A percentile compares a stretch with the other conserved stretches of the same genome.
These are phyloP conservation scores for Upupa epops DNA, from an alignment of 2,113 vertebrate genomes.

Conservation along the genomic window DNA sequence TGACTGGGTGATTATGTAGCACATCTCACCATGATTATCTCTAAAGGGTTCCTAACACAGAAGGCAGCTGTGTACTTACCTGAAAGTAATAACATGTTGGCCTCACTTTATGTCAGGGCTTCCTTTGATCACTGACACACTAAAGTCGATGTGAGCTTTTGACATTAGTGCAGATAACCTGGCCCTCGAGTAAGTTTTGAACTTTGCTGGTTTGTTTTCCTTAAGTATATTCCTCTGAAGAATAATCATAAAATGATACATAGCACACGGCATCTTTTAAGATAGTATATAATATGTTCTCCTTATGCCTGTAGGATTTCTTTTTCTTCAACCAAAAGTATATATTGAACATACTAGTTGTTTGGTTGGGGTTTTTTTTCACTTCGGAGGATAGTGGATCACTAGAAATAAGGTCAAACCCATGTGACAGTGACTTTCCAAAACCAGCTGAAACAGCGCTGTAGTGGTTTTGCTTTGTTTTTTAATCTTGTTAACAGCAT, in stretches of 20 bases:
- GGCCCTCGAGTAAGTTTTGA: background rate
- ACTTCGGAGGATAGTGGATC: background rate
- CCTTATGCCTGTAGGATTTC: background rate
- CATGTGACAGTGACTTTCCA: background rate
- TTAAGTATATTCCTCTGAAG: background rate
- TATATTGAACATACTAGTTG: background rate
- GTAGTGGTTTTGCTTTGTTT: background rate
- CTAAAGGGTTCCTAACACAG: conserved; percentile 41
- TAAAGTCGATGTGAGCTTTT: background rate
- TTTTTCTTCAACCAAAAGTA: background rate
- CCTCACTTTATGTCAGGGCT: conserved; percentile 20
- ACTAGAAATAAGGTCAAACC: background rate
- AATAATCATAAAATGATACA: background rate
- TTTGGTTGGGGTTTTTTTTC: background rate
- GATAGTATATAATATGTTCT: background rate
- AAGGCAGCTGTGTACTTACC: conserved; percentile 31
- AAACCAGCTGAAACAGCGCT: background rate
- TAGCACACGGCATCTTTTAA: background rate
- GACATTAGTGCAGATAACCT: background rate
- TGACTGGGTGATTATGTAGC: conserved; percentile 27
- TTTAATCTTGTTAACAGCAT: background rate
- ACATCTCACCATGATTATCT: conserved; percentile 2
- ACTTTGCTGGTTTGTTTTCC: background rate
- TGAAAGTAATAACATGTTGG: background rate
- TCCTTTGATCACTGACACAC: conserved; percentile 4